phyloP scores from a whole-genome alignment of 2,113 vertebrate genomes.

The Rhipidura dahli region DNA sequence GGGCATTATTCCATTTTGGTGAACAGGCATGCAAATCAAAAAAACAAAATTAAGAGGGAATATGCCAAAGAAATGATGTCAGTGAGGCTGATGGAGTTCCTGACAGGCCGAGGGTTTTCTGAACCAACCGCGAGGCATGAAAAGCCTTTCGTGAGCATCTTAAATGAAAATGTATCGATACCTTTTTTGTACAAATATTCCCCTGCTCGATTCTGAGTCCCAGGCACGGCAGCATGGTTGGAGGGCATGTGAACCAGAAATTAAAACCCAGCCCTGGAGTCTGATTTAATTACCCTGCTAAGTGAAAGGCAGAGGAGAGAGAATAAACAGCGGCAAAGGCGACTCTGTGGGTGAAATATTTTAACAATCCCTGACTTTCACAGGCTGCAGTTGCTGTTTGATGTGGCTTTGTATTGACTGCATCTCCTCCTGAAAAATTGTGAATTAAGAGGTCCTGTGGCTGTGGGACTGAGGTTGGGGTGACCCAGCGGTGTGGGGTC shows the following conservation, averaged over 20 bases:
- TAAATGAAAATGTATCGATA: background rate
- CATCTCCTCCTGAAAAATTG: background rate
- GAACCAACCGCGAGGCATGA: background rate
- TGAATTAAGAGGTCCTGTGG: background rate
- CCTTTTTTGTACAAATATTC: background rate
- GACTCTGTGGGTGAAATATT: background rate
- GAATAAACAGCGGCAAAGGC: background rate
- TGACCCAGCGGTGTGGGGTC: background rate
- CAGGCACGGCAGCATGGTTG: background rate
- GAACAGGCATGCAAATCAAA: background rate
- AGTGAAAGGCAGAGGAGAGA: slow-evolving; percentile 16
- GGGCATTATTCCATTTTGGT: background rate
- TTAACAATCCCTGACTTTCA: background rate
- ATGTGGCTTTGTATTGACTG: background rate
- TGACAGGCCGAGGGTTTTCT: background rate
- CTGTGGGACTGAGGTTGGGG: background rate
- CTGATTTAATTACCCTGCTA: slow-evolving; percentile 50
- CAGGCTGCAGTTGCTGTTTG: background rate
- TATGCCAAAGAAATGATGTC: background rate
- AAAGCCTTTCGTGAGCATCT: background rate
- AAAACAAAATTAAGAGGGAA: background rate
- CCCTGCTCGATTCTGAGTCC: background rate
- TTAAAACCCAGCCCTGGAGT: slow-evolving; percentile 28
- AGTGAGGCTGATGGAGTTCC: background rate
- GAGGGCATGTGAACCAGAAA: slow-evolving; percentile 48